These are phyloP conservation scores for Idris sp. DNA, from an alignment of 1,140 invertebrate species.

Conservation along the genomic window DNA sequence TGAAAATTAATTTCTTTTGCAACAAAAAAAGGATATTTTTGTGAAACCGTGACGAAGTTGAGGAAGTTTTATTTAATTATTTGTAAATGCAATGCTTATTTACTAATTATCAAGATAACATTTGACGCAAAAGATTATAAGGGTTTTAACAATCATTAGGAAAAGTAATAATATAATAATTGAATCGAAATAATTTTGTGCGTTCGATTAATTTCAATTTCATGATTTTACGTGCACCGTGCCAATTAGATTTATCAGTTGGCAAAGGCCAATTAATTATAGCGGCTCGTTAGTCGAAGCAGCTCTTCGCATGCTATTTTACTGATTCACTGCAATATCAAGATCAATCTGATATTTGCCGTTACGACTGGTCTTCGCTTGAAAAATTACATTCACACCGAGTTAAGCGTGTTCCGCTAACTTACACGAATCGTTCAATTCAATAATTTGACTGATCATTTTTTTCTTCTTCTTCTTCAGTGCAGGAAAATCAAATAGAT, in stretches of 20 bases:
- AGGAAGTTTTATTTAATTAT: not conserved
- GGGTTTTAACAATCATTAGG: too few species aligned
- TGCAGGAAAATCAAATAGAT: too few species aligned
- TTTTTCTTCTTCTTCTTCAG: too few species aligned
- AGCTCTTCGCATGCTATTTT: constrained; percentile 49
- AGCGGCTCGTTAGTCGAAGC: constrained; percentile 52
- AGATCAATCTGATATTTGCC: constrained; percentile 52
- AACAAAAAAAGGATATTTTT: too few species aligned
- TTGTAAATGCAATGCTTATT: not conserved
- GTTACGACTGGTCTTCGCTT: constrained; percentile 28
- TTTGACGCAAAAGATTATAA: too few species aligned
- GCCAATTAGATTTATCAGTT: constrained; percentile 59
- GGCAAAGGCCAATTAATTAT: constrained; percentile 51
- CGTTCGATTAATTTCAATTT: constrained; percentile 49
- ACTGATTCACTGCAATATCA: constrained; percentile 48
- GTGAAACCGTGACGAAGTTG: constrained; percentile 15
- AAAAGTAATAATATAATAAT: too few species aligned
- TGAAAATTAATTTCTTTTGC: constrained; percentile 31
- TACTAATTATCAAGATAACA: too few species aligned
- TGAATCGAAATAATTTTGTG: constrained; percentile 14
- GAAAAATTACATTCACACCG: constrained; percentile 41
- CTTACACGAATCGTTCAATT: constrained; percentile 20
- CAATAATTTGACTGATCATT: too few species aligned
- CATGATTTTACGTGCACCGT: constrained; percentile 53
- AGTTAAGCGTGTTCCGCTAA: not conserved